These are phyloP conservation scores for Bombus terrestris DNA, from an alignment of 1,140 invertebrate species.

Conservation along the genomic window DNA sequence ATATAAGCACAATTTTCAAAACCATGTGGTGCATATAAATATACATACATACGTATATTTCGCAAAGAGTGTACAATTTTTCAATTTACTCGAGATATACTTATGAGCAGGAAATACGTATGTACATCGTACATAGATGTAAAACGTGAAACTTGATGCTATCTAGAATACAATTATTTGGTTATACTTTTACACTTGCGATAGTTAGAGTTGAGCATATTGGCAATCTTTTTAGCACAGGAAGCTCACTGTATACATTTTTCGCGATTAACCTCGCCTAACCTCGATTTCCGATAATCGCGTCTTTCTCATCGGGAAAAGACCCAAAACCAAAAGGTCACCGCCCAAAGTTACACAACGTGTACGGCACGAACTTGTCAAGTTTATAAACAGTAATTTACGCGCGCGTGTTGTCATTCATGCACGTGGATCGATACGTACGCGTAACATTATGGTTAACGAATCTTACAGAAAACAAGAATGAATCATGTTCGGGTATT, in stretches of 20 bases:
- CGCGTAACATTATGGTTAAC: neutral
- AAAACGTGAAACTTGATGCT: neutral
- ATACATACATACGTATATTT: too few relatives aligned
- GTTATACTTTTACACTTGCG: neutral
- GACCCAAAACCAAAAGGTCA: neutral
- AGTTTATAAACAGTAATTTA: constrained; percentile 21
- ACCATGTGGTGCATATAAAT: too few relatives aligned
- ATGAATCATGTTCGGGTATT: neutral
- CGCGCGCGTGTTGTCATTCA: neutral
- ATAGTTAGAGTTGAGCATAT: neutral
- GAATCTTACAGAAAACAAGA: neutral
- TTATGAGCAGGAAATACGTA: too few relatives aligned
- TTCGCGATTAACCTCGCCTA: neutral
- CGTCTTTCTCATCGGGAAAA: neutral
- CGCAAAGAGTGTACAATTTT: too few relatives aligned
- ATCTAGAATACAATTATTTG: neutral
- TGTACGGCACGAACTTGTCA: too few relatives aligned
- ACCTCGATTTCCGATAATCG: neutral
- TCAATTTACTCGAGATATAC: neutral
- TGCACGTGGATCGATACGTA: neutral
- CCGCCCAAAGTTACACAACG: neutral
- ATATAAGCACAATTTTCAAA: neutral
- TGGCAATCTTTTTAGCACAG: neutral
- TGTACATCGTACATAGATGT: too few relatives aligned
- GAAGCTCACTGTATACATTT: neutral